Conservation (phyloP, 2,797 vertebrate genomes). For the Paratrypauchen microcephalus region DNA sequence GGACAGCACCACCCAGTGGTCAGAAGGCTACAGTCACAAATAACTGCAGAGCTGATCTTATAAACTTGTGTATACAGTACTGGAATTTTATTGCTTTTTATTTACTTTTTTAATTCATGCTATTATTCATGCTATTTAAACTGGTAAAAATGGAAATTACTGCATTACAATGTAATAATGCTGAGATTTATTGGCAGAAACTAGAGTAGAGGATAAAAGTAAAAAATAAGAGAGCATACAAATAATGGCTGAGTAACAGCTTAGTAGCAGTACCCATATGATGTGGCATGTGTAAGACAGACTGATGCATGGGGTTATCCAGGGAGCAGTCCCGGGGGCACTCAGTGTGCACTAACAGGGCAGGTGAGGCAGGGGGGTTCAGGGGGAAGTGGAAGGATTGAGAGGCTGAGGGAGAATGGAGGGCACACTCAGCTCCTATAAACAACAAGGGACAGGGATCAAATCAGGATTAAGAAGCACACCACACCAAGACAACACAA, state of each 20-base stretch:
- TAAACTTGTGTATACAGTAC: no score
- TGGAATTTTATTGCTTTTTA: neutral
- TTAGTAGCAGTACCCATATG: slow-evolving; percentile 76
- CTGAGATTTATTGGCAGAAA: neutral
- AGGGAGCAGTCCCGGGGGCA: slow-evolving; percentile 76
- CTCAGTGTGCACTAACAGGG: slow-evolving; percentile 79
- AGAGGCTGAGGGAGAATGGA: slow-evolving; percentile 74
- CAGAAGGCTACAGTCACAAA: slow-evolving; percentile 19
- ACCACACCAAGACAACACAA: slow-evolving; percentile 44
- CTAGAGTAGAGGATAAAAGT: neutral
- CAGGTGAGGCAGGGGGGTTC: slow-evolving; percentile 78
- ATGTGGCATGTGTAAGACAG: slow-evolving; percentile 79
- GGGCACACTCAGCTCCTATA: slow-evolving; percentile 80
- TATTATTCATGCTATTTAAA: neutral
- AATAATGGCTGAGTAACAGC: slow-evolving; percentile 56
- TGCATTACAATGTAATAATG: neutral
- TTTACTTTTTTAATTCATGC: neutral
- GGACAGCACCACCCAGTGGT: slow-evolving; percentile 55
- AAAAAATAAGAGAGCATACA: slow-evolving; percentile 12
- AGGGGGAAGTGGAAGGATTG: slow-evolving; percentile 69
- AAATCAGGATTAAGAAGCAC: slow-evolving; percentile 55
- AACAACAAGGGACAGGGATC: slow-evolving; percentile 61
- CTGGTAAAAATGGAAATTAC: no score
- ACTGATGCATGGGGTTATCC: slow-evolving; percentile 81
- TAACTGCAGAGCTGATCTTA: neutral